Base-by-base conservation (phyloP, 2,113 vertebrate genomes). In the Dunckerocampus dactyliophorus region DNA sequence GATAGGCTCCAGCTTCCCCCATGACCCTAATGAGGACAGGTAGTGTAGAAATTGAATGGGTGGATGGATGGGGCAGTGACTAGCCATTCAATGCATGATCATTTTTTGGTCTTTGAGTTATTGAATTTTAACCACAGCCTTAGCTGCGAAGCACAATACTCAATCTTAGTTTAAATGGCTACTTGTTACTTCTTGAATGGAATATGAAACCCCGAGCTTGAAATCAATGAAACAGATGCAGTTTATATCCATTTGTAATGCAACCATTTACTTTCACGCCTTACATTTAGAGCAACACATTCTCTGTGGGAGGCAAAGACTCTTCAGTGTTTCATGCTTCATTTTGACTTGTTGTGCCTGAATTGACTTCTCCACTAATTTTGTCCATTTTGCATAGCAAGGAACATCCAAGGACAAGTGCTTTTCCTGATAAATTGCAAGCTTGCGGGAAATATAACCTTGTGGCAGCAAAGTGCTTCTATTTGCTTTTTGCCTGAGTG, bases 391-490 rank as follows among this genome's bases (percentile, higher is more conserved):
- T 69, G 37, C 19, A 16, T 21, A 15, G 54, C 59, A 31, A 22
- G 50, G 50, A 79, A 51, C 24, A 63, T 61, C 61, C 49, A 49
- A 54, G 60, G 58, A 57, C 52, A 3, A 73, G 60, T 6, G 0
- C 28, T 49, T 9, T 55, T 69, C 60, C 53, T 47, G 22, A 54
- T 82, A 4, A 72, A 75, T 64, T 75, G 50, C 62, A 31, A 47
- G 53, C 67, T 57, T 75, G 71, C 65, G 55, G 51, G 63, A 75
- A 74, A 68, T 71, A 52, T 71, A 77, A 78, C 66, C 74, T 60
- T 67, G 28, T 34, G 71, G 72, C 65, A 72, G 37, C 22, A 64
- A 61, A 61, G 61, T 28, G 49, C 64, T 57, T 46, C 67, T 67
- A 55, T 79, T 76, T 79, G 74, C 65, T 80, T 71, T 39, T 37